phyloP scores from a whole-genome alignment of 2,113 vertebrate genomes.

The Rhinogobius similis region DNA sequence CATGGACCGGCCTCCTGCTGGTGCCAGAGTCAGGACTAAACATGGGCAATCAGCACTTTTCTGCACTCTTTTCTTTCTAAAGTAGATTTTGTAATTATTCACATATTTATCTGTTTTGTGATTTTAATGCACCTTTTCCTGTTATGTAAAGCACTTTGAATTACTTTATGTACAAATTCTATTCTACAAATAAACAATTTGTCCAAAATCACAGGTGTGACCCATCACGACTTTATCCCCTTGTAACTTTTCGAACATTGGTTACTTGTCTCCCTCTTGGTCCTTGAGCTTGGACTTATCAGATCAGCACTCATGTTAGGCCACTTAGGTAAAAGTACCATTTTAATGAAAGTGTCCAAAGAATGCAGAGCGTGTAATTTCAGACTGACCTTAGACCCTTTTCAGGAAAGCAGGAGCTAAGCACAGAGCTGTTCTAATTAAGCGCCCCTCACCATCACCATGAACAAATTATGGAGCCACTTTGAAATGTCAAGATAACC shows the following conservation, averaged over 20 bases:
- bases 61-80: no score
- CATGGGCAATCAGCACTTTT: no score
- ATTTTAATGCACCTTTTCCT: no score
- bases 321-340: conserved; percentile 37
- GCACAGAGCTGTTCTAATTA: conserved; percentile 72
- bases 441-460: conserved; percentile 65
- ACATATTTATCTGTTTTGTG: no score
- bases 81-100: no score
- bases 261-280: neutral
- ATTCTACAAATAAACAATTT: neutral
- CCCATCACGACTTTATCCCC: neutral
- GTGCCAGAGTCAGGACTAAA: no score
- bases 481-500: conserved; percentile 82
- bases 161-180: no score
- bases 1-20: no score
- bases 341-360: conserved; percentile 65
- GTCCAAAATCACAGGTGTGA: neutral
- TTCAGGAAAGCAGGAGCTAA: conserved; percentile 64
- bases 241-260: neutral
- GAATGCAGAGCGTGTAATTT: conserved; percentile 70
- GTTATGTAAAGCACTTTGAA: no score
- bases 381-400: conserved; percentile 54
- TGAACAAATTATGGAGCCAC: conserved; percentile 74
- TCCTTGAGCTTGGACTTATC: conserved; percentile 23
- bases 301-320: conserved; percentile 34